Evolutionary conservation across 1,140 invertebrate genomes (phyloP).

Genomic region (Drosophila aff.): DNA sequence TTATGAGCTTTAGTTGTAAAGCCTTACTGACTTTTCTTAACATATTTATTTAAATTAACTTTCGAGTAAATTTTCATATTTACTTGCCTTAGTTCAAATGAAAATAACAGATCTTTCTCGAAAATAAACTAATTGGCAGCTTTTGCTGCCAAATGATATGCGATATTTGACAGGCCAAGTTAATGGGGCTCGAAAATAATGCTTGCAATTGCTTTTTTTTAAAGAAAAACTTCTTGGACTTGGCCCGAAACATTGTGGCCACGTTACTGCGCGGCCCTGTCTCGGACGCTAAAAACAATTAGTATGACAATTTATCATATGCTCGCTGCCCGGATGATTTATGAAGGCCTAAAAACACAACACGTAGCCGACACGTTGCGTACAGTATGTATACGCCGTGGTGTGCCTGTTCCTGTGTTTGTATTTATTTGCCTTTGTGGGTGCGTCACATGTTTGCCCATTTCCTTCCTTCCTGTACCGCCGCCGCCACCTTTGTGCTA

Average conservation of each 20-base stretch:
- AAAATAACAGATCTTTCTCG: background rate
- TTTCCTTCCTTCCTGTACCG: slow-evolving; percentile 70
- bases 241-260: slow-evolving; percentile 19
- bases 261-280: slow-evolving; percentile 44
- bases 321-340: slow-evolving; percentile 76
- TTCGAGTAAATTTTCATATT: background rate
- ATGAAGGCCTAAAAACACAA: slow-evolving; percentile 61
- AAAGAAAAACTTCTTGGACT: slow-evolving; percentile 22
- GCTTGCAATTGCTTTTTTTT: slow-evolving; percentile 47
- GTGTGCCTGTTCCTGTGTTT: slow-evolving; percentile 9
- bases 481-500: slow-evolving; percentile 49
- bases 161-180: slow-evolving; percentile 65
- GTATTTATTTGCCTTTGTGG: slow-evolving; percentile 71
- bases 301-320: slow-evolving; percentile 84
- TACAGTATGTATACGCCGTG: slow-evolving; percentile 24
- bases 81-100: background rate
- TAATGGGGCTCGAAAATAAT: slow-evolving; percentile 55
- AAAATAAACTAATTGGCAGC: slow-evolving; percentile 7
- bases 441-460: slow-evolving; percentile 75
- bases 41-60: background rate
- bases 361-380: slow-evolving; percentile 48
- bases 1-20: no score
- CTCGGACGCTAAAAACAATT: slow-evolving; percentile 81
- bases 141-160: slow-evolving; percentile 54
- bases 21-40: background rate